Evolutionary conservation across 2,797 vertebrate genomes (phyloP).

Genomic region (Poeciliopsis presidionis): DNA sequence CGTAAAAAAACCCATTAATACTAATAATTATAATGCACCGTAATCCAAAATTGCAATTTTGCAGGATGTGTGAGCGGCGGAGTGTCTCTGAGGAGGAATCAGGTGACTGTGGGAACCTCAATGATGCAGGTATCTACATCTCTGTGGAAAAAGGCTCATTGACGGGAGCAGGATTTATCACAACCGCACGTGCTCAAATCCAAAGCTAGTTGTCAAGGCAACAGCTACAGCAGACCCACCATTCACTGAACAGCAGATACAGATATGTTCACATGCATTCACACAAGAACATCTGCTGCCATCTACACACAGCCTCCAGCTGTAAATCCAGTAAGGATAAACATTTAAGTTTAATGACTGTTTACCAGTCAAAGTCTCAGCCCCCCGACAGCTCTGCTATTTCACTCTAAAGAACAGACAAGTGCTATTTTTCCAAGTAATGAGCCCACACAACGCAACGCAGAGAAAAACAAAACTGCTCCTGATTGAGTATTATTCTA

Average conservation of each 20-base stretch:
- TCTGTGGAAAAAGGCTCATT: slow-evolving; percentile 32
- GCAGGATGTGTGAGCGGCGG: slow-evolving; percentile 4
- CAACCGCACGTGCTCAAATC: slow-evolving; percentile 58
- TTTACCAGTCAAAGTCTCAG: slow-evolving; percentile 52
- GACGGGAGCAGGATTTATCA: slow-evolving; percentile 46
- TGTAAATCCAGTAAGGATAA: slow-evolving; percentile 56
- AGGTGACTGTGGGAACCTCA: slow-evolving; percentile 15
- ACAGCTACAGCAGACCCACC: slow-evolving; percentile 63
- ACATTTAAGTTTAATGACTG: slow-evolving; percentile 69
- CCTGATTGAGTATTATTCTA: slow-evolving; percentile 27
- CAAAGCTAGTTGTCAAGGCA: slow-evolving; percentile 72
- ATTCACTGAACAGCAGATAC: not conserved
- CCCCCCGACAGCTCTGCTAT: slow-evolving; percentile 40
- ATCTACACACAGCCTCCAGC: slow-evolving; percentile 43
- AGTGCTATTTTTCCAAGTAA: slow-evolving; percentile 40
- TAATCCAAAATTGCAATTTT: not conserved
- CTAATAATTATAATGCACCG: not conserved
- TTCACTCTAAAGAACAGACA: slow-evolving; percentile 36
- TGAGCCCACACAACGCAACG: not conserved
- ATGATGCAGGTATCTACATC: slow-evolving; percentile 16
- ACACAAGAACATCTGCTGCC: slow-evolving; percentile 8
- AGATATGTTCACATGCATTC: slow-evolving; percentile 9
- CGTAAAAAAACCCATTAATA: not conserved
- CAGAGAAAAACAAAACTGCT: slow-evolving; percentile 9
- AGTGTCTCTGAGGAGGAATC: slow-evolving; percentile 19